Evolutionary conservation across 2,113 vertebrate species (phyloP), one percentile per base, ranked within the genome.

Genomic region (Pollimyrus isidori): DNA sequence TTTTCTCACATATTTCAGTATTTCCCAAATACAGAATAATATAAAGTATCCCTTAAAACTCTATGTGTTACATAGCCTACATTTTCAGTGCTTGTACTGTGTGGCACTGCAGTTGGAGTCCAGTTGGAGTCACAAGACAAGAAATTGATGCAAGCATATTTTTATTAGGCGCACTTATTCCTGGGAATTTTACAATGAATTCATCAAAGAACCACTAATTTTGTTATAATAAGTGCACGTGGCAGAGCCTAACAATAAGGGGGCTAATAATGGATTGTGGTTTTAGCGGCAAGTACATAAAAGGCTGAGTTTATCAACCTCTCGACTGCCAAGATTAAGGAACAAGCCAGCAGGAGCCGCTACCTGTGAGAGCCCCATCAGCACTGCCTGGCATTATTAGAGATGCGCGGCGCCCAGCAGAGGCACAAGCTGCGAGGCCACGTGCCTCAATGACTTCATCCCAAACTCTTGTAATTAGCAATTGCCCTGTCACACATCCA

Each of bases 381-480:
- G 53, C 39, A 4, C 45, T 7, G 73, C 39, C 5, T 80, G 83
- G 53, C 39, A 83, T 89, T 50, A 87, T 82, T 73, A 82, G 88
- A 80, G 50, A 88, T 49, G 62, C 45, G 0, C 1, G n/a, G 48
- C 88, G 1, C 39, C 39, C 88, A 82, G 35, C 88, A 65, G 58
- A 65, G 58, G 46, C 39, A 49, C 87, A 45, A 46, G 62, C 80
- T 35, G 46, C 17, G 56, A 7, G 52, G 0, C 49, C 21, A 15
- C 21, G 30, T 7, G 53, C 82, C 49, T 65, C 52, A 52, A 65
- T 53, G 56, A 19, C 49, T 52, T 53, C 50, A 56, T 84, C 62
- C 42, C 62, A 89, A 52, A 88, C 87, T n/a, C 53, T 62, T 30
- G 45, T 86, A 87, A 89, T 89, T 73, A 84, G 58, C 65, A 58